Evolutionary conservation across 2,888 invertebrate genomes (phyloP), one percentile per base, ranked within the genome.

Genomic region (Macrosiphum euphorbiae): DNA sequence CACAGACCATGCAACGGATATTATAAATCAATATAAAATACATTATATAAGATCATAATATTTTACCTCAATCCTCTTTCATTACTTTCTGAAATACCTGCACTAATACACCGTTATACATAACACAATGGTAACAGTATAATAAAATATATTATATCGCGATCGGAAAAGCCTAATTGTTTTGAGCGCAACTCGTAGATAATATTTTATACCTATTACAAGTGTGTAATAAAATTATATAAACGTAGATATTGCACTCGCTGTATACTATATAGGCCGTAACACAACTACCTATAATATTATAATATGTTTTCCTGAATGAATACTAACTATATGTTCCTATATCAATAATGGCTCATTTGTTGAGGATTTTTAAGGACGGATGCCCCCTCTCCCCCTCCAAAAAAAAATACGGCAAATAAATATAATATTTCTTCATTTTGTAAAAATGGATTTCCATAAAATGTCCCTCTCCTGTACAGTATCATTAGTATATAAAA

Each of bases 301-400:
- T 28, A 61, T 11, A 28, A 61, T 28, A 28, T 61, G 61, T 3
- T 61, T 61, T 61, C 61, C 28, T 16, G 1, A n/a, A n/a, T 11
- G 3, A n/a, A 35, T 67, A n/a, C n/a, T n/a, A n/a, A n/a, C n/a
- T n/a, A n/a, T n/a, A n/a, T n/a, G n/a, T n/a, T n/a, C n/a, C n/a
- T n/a, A n/a, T n/a, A n/a, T n/a, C n/a, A n/a, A n/a, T n/a, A n/a
- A n/a, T n/a, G 2, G 1, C 1, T n/a, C 4, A 13, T 1, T n/a
- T n/a, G 1, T 3, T 8, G 16, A 4, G n/a, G 67, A 1, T n/a
- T 1, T 67, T 67, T n/a, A n/a, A n/a, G n/a, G n/a, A n/a, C 5
- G 11, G 4, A 0, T 0, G 3, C 10, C n/a, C 4, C 13, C n/a
- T 35, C 13, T 0, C 4, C 61, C 16, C 13, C 28, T 11, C n/a